A percentile compares a stretch with the other conserved stretches of the same genome.
phyloP scores from a whole-genome alignment of 2,888 invertebrate genomes.

The Kryphioiulus occultus region DNA sequence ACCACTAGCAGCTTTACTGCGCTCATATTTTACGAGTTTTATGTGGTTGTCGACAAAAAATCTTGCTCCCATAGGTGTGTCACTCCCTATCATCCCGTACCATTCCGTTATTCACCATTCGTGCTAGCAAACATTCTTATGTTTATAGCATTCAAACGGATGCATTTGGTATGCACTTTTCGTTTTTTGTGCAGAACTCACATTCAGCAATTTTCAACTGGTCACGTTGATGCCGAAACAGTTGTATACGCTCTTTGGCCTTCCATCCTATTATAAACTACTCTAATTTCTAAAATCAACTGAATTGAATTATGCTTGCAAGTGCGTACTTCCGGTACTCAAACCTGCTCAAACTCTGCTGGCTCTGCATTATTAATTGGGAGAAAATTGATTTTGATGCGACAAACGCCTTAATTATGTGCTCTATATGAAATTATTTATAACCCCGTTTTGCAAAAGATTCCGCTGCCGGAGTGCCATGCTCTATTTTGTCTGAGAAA shows the following conservation, averaged over 20 bases:
- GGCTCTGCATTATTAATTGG: no score
- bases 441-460: no score
- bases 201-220: neutral
- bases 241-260: neutral
- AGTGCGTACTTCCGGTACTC: neutral
- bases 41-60: conserved; percentile 8
- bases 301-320: neutral
- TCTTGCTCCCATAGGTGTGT: neutral
- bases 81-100: neutral
- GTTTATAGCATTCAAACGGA: neutral
- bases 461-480: no score
- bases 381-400: no score
- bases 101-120: conserved; percentile 21
- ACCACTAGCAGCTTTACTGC: conserved; percentile 8
- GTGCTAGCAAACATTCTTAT: neutral
- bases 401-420: no score
- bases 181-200: neutral
- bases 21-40: neutral
- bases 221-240: neutral
- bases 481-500: no score
- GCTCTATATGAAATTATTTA: no score
- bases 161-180: neutral
- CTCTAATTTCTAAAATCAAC: no score
- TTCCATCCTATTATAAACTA: neutral
- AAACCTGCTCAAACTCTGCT: no score